phyloP scores from a whole-genome alignment of 2,888 invertebrate genomes.

The Agrochola lychnidis region DNA sequence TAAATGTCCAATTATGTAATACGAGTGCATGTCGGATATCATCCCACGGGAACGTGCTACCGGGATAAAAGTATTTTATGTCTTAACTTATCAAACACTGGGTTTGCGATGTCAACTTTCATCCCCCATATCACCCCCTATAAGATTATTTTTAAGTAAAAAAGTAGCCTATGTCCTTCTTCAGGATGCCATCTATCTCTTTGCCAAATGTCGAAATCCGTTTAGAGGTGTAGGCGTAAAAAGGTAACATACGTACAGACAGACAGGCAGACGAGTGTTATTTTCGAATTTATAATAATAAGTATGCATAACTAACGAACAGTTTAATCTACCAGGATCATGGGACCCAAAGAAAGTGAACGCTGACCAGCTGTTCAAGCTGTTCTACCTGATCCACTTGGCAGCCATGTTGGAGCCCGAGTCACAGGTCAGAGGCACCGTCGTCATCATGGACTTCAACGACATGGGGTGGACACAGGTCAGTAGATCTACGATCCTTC shows the following conservation, averaged over 20 bases:
- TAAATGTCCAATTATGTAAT: background rate
- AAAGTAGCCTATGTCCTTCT: no score
- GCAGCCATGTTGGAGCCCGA: conserved; percentile 92
- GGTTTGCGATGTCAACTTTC: no score
- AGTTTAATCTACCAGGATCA: conserved; percentile 80
- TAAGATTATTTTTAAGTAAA: no score
- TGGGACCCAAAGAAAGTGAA: conserved; percentile 95
- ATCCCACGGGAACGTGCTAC: no score
- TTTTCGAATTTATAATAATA: background rate
- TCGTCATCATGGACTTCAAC: conserved; percentile 96
- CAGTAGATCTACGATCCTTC: conserved; percentile 52
- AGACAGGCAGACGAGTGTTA: no score
- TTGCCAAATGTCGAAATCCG: no score
- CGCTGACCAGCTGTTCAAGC: conserved; percentile 94
- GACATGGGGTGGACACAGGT: conserved; percentile 94
- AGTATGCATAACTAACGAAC: background rate
- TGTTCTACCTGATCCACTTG: conserved; percentile 95
- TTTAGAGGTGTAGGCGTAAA: no score
- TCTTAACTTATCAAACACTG: background rate
- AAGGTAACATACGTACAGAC: no score
- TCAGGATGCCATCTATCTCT: no score
- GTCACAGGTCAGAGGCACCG: conserved; percentile 95
- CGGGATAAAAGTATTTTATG: no score
- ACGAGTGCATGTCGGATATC: no score
- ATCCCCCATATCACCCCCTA: no score